These are phyloP conservation scores for Paraescarpia echinospica DNA, from an alignment of 1,140 invertebrate genomes.

Conservation along the genomic window DNA sequence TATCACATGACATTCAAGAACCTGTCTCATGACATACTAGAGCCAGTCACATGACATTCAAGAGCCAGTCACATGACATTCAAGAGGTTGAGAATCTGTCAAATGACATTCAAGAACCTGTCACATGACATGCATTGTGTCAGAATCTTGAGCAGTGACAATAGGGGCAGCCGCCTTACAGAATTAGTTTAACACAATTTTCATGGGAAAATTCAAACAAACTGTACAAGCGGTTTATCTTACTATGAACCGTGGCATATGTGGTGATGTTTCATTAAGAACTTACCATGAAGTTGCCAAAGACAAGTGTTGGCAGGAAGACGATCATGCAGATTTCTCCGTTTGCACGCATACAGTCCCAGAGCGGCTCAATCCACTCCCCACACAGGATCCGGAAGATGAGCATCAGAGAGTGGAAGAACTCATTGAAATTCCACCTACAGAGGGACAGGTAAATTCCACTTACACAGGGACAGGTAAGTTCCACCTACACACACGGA, in stretches of 20 bases:
- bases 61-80: not conserved
- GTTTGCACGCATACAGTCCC: slow-evolving; percentile 93
- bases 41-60: no score
- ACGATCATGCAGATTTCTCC: slow-evolving; percentile 90
- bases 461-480: slow-evolving; percentile 36
- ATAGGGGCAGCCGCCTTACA: no score
- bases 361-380: slow-evolving; percentile 99
- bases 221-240: no score
- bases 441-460: slow-evolving; percentile 56
- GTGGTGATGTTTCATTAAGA: no score
- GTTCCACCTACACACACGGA: not conserved
- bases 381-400: slow-evolving; percentile 96
- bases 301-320: slow-evolving; percentile 94
- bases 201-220: no score
- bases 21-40: no score
- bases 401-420: slow-evolving; percentile 98
- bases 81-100: not conserved
- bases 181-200: no score
- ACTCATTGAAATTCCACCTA: slow-evolving; percentile 97
- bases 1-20: no score
- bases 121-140: not conserved
- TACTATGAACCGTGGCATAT: no score
- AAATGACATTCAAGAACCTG: not conserved
- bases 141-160: not conserved
- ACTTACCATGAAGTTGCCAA: slow-evolving; percentile 92